A percentile compares a stretch with the other conserved stretches of the same genome.
phyloP scores from a whole-genome alignment of 2,888 invertebrate species.

The Chymomyza fuscimana region DNA sequence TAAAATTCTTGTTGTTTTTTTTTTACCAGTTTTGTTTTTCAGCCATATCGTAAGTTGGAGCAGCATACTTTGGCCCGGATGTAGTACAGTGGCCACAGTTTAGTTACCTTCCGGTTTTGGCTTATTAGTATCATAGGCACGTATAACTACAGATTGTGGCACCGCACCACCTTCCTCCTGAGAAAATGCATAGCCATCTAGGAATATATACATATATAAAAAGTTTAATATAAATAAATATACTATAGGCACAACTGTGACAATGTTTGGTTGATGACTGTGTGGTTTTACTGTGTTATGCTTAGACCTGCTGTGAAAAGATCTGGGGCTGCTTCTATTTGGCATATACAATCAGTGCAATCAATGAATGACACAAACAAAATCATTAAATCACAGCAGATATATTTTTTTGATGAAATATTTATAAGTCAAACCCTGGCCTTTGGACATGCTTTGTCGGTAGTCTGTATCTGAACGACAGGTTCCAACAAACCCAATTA shows the following conservation, averaged over 20 bases:
- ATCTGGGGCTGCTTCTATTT: neutral
- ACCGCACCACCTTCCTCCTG: constrained; percentile 99
- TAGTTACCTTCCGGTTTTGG: constrained; percentile 87
- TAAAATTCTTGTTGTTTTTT: constrained; percentile 4
- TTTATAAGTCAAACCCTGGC: neutral
- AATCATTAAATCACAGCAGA: neutral
- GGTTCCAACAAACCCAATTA: neutral
- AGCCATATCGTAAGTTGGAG: neutral
- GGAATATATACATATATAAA: neutral
- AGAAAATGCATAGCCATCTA: constrained; percentile 99
- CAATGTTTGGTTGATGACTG: constrained; percentile 22
- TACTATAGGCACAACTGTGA: neutral
- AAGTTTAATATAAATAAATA: constrained; percentile 1
- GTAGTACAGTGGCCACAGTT: constrained; percentile 6
- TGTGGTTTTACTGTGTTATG: neutral
- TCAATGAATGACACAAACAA: neutral
- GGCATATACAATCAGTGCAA: neutral
- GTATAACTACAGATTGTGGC: constrained; percentile 95
- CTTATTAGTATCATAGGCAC: constrained; percentile 96
- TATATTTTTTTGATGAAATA: neutral
- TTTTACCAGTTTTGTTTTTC: neutral
- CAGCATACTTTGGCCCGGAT: constrained; percentile 16
- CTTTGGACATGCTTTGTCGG: neutral
- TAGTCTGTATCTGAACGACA: too few species aligned
- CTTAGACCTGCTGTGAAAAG: neutral